phyloP scores from a whole-genome alignment of 35 echinoderm and acorn worm species.

The Strongylocentrotus purpuratus region DNA sequence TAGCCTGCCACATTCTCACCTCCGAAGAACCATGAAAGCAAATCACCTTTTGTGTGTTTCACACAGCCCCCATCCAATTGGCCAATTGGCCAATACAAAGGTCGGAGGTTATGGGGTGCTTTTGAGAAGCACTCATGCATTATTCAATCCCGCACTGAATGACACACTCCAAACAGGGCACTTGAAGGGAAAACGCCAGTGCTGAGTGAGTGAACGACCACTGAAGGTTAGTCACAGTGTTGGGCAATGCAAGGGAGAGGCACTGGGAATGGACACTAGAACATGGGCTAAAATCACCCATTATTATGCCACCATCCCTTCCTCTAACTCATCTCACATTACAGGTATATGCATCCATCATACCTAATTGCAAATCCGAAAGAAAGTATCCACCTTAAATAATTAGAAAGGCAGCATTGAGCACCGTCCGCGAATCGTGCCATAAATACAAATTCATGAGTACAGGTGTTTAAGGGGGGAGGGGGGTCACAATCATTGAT shows the following conservation, averaged over 20 bases:
- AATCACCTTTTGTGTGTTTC: constrained; percentile 45
- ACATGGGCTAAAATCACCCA: neutral
- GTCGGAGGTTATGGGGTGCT: constrained; percentile 45
- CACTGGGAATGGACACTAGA: neutral
- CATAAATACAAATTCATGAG: neutral
- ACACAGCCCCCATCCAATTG: constrained; percentile 37
- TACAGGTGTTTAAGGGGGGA: neutral
- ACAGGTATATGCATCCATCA: neutral
- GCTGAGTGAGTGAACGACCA: constrained; percentile 45
- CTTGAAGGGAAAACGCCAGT: constrained; percentile 38
- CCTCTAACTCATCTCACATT: neutral
- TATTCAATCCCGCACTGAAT: constrained; percentile 51
- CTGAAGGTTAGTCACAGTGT: constrained; percentile 30
- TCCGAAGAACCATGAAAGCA: constrained; percentile 10
- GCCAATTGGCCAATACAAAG: constrained; percentile 54
- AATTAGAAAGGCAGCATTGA: neutral
- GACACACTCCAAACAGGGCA: constrained; percentile 52
- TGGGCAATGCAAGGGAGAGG: neutral
- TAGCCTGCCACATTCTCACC: constrained; percentile 35
- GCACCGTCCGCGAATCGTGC: neutral
- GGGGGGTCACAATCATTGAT: neutral
- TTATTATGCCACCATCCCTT: neutral
- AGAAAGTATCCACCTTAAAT: neutral
- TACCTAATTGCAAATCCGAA: neutral
- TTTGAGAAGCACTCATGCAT: constrained; percentile 51